A percentile compares a stretch with the other conserved stretches of the same genome.
phyloP scores from a whole-genome alignment of 2,113 vertebrate genomes.

The Sphaerodactylus townsendi region DNA sequence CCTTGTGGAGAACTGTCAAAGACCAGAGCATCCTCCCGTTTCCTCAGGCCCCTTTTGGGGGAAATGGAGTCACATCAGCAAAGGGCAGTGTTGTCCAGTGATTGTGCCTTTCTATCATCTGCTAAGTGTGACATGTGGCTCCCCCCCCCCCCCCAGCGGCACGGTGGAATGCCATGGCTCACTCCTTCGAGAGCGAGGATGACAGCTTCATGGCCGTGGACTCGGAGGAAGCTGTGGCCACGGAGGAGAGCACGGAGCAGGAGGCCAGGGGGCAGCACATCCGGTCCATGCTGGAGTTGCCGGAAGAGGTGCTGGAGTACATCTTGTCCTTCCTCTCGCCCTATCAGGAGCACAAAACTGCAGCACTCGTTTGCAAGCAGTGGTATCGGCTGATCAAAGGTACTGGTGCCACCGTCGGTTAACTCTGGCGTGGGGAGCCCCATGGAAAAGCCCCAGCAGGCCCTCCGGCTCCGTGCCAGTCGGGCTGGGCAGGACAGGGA shows the following conservation, averaged over 20 bases:
- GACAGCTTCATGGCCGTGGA: conserved; percentile 94
- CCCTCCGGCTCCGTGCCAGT: accelerated
- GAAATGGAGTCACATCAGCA: too few relatives aligned
- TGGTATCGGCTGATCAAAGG: conserved; percentile 99
- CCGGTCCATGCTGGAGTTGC: conserved; percentile 88
- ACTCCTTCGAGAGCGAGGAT: conserved; percentile 90
- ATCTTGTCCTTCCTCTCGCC: conserved; percentile 97
- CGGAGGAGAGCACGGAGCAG: conserved; percentile 76
- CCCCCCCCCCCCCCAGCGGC: conserved; percentile 42
- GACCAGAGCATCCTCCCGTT: neutral
- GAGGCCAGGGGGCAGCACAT: conserved; percentile 68
- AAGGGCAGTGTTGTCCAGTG: too few relatives aligned
- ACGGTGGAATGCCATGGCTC: conserved; percentile 89
- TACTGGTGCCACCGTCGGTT: conserved; percentile 48
- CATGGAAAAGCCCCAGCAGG: neutral
- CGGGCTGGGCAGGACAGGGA: neutral
- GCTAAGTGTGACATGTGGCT: neutral
- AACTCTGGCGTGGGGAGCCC: too few relatives aligned
- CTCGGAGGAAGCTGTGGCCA: conserved; percentile 77
- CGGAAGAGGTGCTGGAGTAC: conserved; percentile 96
- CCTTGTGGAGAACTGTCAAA: too few relatives aligned
- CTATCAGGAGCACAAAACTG: conserved; percentile 97
- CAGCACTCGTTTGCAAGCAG: conserved; percentile 96
- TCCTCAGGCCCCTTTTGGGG: neutral
- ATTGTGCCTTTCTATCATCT: too few relatives aligned